Evolutionary conservation across 1,140 invertebrate species (phyloP), one percentile per base, ranked within the genome.

Genomic region (Chelonus insularis): DNA sequence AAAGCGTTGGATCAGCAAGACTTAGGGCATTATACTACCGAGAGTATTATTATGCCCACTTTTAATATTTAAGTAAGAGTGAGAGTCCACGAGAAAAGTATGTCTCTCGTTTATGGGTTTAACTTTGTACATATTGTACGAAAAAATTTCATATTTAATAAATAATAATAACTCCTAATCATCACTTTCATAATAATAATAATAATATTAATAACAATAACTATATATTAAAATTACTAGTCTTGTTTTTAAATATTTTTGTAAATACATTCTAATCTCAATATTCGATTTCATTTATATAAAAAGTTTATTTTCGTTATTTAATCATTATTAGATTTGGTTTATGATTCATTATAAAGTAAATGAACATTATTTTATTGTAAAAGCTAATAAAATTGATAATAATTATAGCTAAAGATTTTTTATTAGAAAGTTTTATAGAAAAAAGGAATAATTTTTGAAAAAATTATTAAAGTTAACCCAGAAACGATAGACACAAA

Each of bases 21-120:
- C 79, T 80, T 80, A 79, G 78, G 77, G 78, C 79, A 81, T 81
- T 80, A 81, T 80, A 80, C 65, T 79, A 79, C 74, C 74, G 64
- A 75, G 77, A 81, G 78, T 81, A 81, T 79, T 81, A 81, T 81
- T 68, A 75, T 81, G 77, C 78, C 79, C 79, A 81, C 75, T 71
- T 77, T 80, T 79, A 80, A 79, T 79, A 79, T 78, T 79, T 81
- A 81, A 81, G 77, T 79, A 72, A 70, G 74, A 79, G 74, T 76
- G 78, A 81, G 76, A 79, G 77, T 75, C 70, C 73, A 75, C n/a
- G 52, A 60, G 56, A 23, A 63, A 39, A 54, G 67, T 45, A 68
- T 68, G 75, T 72, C 78, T 81, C 71, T 81, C 77, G 78, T 81
- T 81, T 80, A 63, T 80, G 78, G 79, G 76, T 79, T 80, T 62